Evolutionary conservation across 2,888 invertebrate species (phyloP), one percentile per base, ranked within the genome.

Genomic region (Eupithecia inturbata): DNA sequence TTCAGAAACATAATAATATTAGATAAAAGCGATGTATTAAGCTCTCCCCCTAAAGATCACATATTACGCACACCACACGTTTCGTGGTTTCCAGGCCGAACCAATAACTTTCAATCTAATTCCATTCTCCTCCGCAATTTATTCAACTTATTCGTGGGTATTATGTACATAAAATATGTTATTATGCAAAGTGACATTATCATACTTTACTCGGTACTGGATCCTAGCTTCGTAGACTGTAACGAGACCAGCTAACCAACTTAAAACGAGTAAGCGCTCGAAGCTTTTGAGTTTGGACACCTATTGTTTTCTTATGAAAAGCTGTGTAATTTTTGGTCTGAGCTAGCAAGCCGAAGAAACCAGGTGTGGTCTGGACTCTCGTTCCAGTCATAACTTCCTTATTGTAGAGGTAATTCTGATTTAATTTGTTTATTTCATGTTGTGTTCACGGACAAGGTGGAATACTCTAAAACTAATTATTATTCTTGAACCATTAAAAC

Each of bases 111-210:
- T 77, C 73, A 76, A 78, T 77, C 41, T 76, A 64, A 70, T 77
- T 78, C 71, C 63, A 74, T 67, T 69, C 67, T 70, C 63, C 71
- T 49, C 31, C 41, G 28, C 72, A 75, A 70, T 73, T 45, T 73
- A 75, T 73, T 71, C 69, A 75, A 79, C 75, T 78, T 75, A 75
- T 73, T 74, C 72, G 70, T 72, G 66, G 53, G 78, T 75, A 76
- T 77, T 74, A 78, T 75, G 70, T 75, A 74, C 62, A 75, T 78
- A 75, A 77, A 75, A 76, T 78, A 76, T 76, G 71, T 74, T 78
- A 74, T 73, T 75, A 78, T 78, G 75, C 75, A 74, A 74, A 79
- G 75, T 77, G 76, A 74, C 76, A 77, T 79, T 78, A 79, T 77
- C 75, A 72, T 78, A 71, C 67, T 77, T 78, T 76, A 76, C 68